Conservation (phyloP, 1,140 invertebrate genomes). For the Acromyrmex charruanus region DNA sequence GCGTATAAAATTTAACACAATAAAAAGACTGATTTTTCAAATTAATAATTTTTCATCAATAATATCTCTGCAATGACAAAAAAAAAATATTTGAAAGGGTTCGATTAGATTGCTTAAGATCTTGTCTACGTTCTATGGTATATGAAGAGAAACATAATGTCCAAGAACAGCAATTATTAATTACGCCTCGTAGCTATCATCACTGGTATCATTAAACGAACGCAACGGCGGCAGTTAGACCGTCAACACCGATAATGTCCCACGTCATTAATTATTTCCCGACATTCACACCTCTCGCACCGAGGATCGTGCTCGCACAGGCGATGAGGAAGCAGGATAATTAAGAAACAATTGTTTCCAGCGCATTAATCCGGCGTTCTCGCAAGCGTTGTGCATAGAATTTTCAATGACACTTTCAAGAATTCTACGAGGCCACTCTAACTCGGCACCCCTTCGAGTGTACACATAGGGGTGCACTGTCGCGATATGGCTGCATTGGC, state of each 20-base stretch:
- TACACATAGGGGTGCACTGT: slow-evolving; percentile 73
- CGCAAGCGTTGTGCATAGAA: slow-evolving; percentile 43
- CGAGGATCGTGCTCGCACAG: not conserved
- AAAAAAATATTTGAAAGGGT: not conserved
- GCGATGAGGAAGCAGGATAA: slow-evolving; percentile 18
- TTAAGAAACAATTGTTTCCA: slow-evolving; percentile 72
- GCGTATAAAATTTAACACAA: not conserved
- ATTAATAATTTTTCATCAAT: not conserved
- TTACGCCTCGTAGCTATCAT: slow-evolving; percentile 39
- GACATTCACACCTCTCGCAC: slow-evolving; percentile 13
- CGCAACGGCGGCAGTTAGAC: slow-evolving; percentile 48
- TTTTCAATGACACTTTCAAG: slow-evolving; percentile 66
- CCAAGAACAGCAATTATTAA: slow-evolving; percentile 37
- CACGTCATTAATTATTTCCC: slow-evolving; percentile 55
- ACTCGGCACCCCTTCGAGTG: slow-evolving; percentile 60
- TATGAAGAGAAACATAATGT: slow-evolving; percentile 3
- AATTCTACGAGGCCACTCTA: slow-evolving; percentile 62
- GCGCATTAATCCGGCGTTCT: slow-evolving; percentile 59
- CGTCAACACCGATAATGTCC: slow-evolving; percentile 50
- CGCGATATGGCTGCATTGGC: slow-evolving; percentile 66
- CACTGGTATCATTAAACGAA: slow-evolving; percentile 51
- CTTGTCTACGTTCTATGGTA: not conserved
- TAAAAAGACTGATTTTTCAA: not conserved
- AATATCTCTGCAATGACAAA: no score
- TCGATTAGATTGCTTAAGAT: not conserved